Evolutionary conservation across 2,888 invertebrate genomes (phyloP).

Genomic region (Minunthozetes semirufus): DNA sequence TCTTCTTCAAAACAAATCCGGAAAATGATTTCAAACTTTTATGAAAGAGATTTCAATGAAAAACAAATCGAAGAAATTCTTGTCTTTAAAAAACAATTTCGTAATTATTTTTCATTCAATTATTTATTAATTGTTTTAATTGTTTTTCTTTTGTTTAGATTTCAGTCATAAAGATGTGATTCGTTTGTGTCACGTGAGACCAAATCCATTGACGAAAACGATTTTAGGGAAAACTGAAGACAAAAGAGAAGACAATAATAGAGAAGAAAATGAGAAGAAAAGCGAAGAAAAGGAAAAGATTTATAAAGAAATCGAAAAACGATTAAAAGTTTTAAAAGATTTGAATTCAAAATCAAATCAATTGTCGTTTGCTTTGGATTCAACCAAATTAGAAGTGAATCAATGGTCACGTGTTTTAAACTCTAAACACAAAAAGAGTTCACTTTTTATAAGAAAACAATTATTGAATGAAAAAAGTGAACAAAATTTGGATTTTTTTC

Average conservation of each 20-base stretch:
- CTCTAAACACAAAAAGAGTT: no score
- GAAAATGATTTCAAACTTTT: not conserved
- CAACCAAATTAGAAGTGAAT: not conserved
- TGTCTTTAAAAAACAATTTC: not conserved
- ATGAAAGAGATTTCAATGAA: not conserved
- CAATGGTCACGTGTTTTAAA: not conserved
- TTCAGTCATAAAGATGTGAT: not conserved
- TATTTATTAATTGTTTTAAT: not conserved
- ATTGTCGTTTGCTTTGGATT: not conserved
- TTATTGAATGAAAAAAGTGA: no score
- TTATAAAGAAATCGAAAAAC: no score
- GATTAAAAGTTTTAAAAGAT: no score
- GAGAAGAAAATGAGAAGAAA: no score
- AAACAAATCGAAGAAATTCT: not conserved
- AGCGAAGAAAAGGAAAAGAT: no score
- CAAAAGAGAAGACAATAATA: no score
- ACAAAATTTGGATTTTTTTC: no score
- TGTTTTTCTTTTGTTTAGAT: not conserved
- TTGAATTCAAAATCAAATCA: not conserved
- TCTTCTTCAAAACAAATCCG: not conserved
- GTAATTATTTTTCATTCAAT: no score
- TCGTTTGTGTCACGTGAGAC: not conserved
- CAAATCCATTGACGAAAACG: not conserved
- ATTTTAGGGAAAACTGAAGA: no score
- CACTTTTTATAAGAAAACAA: no score